phyloP scores from a whole-genome alignment of 2,888 invertebrate genomes.

The Theretra japonica region DNA sequence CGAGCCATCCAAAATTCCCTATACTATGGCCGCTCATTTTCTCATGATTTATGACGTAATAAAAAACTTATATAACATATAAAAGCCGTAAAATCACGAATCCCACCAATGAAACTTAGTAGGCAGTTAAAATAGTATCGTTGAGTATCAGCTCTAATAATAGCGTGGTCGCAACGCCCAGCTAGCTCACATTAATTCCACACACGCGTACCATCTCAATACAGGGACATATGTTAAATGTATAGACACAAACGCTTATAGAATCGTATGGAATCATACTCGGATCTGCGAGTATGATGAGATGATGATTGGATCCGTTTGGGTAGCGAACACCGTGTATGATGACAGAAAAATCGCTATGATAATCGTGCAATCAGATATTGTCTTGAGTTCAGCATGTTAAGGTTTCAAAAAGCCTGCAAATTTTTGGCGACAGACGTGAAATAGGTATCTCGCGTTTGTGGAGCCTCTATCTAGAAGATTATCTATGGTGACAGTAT shows the following conservation, averaged over 20 bases:
- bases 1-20: too few species aligned
- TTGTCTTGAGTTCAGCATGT: too few species aligned
- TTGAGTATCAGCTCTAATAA: constrained; percentile 3
- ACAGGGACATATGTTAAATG: not conserved
- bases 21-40: too few species aligned
- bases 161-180: constrained; percentile 23
- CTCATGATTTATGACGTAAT: not conserved
- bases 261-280: not conserved
- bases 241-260: not conserved
- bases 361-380: too few species aligned
- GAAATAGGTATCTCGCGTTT: too few species aligned
- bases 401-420: too few species aligned
- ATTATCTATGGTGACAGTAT: too few species aligned
- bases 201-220: constrained; percentile 16
- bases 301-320: not conserved
- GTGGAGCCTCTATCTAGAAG: too few species aligned
- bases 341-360: too few species aligned
- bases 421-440: too few species aligned
- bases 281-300: not conserved
- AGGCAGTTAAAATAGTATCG: constrained; percentile 22
- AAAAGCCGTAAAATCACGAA: not conserved
- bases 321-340: not conserved
- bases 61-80: not conserved
- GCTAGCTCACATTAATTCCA: constrained; percentile 28
- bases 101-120: constrained; percentile 7